Base-by-base conservation (phyloP, 2,113 vertebrate species). In the Dermatemys mawii region DNA sequence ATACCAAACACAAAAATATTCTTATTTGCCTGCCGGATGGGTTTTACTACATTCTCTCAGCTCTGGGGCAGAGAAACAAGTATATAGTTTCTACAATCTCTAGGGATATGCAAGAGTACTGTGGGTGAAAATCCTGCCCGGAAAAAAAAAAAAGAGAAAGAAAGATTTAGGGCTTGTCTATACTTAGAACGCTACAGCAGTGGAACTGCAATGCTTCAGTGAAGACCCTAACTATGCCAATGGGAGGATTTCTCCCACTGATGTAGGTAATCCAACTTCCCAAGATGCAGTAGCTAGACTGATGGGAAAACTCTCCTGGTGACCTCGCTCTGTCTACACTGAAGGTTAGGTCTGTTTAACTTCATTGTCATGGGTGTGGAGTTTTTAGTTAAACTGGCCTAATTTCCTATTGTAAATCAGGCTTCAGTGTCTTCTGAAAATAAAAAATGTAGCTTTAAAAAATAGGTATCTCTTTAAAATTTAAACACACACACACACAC, bases 1-100 rank as follows among this genome's bases (percentile, higher is more conserved):
- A 75, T 94, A 93, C 96, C 82, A 94, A 97, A 96, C 84, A 96
- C 76, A 90, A 79, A 96, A 95, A 87, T 75, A 84, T 93, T 95
- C 82, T 88, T 76, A 11, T 35, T 94, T 93, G 82, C 51, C 90
- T 92, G 32, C 93, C 92, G 92, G 94, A 96, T 96, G 96, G 94
- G 46, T 94, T 96, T 96, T 96, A 92, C 91, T 86, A 92, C 86
- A 87, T 82, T 87, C 79, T 91, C 90, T 79, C 50, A 92, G 51
- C 70, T 95, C 78, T 93, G 86, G 90, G 79, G 93, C 91, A 94
- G 22, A 87, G 79, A 91, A 97, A 60, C 81, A 94, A 92, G 84
- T 83, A 85, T 3, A 46, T 70, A 75, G 50, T 93, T 96, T 92
- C 70, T 93, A 5, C 8, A 60, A 44, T 60, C 92, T 60, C 55